Base-by-base conservation (phyloP, 1,140 invertebrate species). In the Heliconius eleuchia region DNA sequence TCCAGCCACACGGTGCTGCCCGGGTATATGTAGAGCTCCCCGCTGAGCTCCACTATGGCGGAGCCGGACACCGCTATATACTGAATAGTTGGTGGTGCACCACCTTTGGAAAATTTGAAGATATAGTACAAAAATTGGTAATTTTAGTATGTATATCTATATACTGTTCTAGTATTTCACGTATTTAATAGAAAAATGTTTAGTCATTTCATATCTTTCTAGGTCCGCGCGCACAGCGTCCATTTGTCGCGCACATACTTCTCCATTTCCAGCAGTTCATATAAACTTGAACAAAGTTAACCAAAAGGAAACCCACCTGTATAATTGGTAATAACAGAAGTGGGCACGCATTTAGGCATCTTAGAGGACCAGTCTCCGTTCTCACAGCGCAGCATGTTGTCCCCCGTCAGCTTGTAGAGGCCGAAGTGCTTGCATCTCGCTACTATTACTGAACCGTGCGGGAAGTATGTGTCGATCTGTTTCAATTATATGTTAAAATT, bases 1-100 rank as follows among this genome's bases (percentile, higher is more conserved):
- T 98, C 97, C 71, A 98, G 94, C 88, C 98, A 97, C 1, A 98
- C 88, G 0, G 97, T 97, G 82, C 97, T 97, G 80, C 97, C 97
- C 0, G 98, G 98, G 78, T 96, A 97, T 27, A 98, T 97, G 8
- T 97, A 96, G 71, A 98, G 92, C 79, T 97, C 96, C 9, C 98
- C 98, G 1, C 96, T 96, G 1, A 97, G 96, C 81, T 97, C 97
- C 23, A 98, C 96, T 11, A 97, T 96, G 7, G 97, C 97, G 7
- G 97, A 98, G 23, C 97, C 97, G 8, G 97, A 96, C 3, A 97
- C 96, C 55, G 98, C 95, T 81, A 96, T 96, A 78, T 98, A 97
- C 5, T 97, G 95, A 76, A 98, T 97, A 1, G 97, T 97, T 2
- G 98, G 98, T 0, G 98, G 97, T 13, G 97, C 97, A 82, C 97